These are phyloP conservation scores for Myiozetetes cayanensis DNA, from an alignment of 2,113 vertebrate genomes.

Conservation along the genomic window DNA sequence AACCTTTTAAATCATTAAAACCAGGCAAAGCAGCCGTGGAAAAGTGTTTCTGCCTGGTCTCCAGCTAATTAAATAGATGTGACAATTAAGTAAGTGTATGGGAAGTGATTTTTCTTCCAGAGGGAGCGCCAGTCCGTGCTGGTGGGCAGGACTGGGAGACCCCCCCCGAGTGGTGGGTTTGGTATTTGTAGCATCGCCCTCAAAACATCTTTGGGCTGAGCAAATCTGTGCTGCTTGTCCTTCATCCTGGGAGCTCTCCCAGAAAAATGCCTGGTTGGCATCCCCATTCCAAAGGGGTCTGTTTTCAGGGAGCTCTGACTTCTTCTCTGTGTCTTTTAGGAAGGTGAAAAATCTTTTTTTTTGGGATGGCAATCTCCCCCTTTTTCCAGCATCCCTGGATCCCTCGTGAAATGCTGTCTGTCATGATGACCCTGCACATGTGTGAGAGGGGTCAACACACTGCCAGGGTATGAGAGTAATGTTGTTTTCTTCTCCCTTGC, in stretches of 20 bases:
- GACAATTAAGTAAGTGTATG: neutral
- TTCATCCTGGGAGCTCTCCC: neutral
- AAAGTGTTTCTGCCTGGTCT: neutral
- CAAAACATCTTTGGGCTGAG: neutral
- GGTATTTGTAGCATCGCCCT: rapidly evolving
- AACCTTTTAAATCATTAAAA: neutral
- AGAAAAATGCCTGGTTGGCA: neutral
- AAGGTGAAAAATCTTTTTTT: neutral
- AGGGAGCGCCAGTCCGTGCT: neutral
- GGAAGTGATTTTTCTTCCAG: neutral
- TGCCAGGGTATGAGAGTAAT: rapidly evolving
- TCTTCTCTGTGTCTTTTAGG: neutral
- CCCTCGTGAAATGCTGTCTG: rapidly evolving
- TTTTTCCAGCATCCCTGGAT: neutral
- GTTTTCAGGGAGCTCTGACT: neutral
- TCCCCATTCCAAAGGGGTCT: rapidly evolving
- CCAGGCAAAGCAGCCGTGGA: neutral
- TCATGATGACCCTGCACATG: no score
- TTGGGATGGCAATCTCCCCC: neutral
- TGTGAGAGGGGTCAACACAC: no score
- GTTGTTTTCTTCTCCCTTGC: neutral
- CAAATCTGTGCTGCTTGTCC: neutral
- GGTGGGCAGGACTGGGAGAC: neutral
- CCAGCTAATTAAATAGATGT: neutral
- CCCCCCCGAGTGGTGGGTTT: rapidly evolving